A percentile compares a stretch with the other conserved stretches of the same genome.
These are phyloP conservation scores for Prosapia bicincta DNA, from an alignment of 2,888 invertebrate genomes.

Conservation along the genomic window DNA sequence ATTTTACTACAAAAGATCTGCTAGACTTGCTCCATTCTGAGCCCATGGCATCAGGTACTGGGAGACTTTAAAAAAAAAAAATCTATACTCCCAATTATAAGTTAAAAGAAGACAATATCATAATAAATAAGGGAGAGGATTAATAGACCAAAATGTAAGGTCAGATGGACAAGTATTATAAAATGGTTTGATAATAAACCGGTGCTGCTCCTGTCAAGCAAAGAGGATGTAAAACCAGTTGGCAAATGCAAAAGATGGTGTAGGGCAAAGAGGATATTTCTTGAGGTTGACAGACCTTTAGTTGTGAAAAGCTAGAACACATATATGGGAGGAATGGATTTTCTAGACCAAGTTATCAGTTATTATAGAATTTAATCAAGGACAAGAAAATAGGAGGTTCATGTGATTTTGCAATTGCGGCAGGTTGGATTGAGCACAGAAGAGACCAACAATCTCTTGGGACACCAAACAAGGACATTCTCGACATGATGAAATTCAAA, in stretches of 20 bases:
- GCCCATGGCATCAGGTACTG: constrained; percentile 11
- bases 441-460: neutral
- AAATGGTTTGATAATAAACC: constrained; percentile 25
- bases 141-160: constrained; percentile 12
- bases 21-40: constrained; percentile 15
- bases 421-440: constrained; percentile 61
- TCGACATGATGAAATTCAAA: constrained; percentile 9
- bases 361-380: constrained; percentile 1
- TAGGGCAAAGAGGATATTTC: neutral
- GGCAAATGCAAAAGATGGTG: constrained; percentile 4
- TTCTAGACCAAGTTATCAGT: constrained; percentile 2
- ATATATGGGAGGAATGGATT: constrained; percentile 6
- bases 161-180: constrained; percentile 12
- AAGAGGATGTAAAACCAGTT: neutral
- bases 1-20: constrained; percentile 24
- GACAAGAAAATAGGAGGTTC: constrained; percentile 7
- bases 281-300: neutral
- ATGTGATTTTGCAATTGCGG: neutral
- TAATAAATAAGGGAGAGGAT: constrained; percentile 19
- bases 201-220: constrained; percentile 7
- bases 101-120: constrained; percentile 10
- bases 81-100: constrained; percentile 30
- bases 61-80: constrained; percentile 31
- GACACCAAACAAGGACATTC: neutral
- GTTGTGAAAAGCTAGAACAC: constrained; percentile 5